A percentile compares a stretch with the other conserved stretches of the same genome.
phyloP scores from a whole-genome alignment of 1,140 invertebrate species.

The Arion vulgaris region DNA sequence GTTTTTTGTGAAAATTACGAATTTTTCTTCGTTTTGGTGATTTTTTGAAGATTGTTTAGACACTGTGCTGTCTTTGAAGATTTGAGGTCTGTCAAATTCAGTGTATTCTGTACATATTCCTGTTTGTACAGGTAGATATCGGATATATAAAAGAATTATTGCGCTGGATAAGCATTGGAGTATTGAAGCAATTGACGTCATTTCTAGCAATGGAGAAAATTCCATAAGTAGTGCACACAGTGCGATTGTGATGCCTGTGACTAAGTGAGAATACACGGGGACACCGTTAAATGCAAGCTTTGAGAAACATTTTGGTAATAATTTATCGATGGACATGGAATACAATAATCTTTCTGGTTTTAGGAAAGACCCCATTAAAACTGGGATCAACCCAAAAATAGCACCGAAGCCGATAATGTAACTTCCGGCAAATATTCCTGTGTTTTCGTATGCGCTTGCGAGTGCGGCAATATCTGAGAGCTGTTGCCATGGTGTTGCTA shows the following conservation, averaged over 20 bases:
- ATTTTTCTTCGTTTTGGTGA: constrained; percentile 13
- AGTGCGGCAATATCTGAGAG: constrained; percentile 48
- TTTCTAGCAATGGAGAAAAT: constrained; percentile 85
- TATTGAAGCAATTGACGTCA: constrained; percentile 91
- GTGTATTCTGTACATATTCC: constrained; percentile 62
- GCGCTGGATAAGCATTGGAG: constrained; percentile 90
- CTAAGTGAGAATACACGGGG: constrained; percentile 63
- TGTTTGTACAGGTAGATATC: constrained; percentile 53
- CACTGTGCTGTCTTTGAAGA: no score
- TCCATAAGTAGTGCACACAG: constrained; percentile 87
- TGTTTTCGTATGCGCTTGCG: constrained; percentile 52
- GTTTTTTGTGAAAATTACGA: constrained; percentile 41
- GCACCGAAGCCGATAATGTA: constrained; percentile 67
- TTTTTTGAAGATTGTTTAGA: not conserved
- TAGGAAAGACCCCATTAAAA: constrained; percentile 93
- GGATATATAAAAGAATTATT: constrained; percentile 85
- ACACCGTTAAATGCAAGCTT: constrained; percentile 21
- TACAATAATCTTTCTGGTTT: constrained; percentile 95
- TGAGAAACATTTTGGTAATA: constrained; percentile 80
- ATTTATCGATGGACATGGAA: constrained; percentile 91
- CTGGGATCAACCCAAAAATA: constrained; percentile 57
- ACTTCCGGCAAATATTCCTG: constrained; percentile 61
- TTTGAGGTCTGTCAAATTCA: constrained; percentile 39
- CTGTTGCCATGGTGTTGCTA: constrained; percentile 63
- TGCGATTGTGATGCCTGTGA: constrained; percentile 80